Evolutionary conservation across 2,113 vertebrate species (phyloP).

Genomic region (Entomyzon cyanotis): DNA sequence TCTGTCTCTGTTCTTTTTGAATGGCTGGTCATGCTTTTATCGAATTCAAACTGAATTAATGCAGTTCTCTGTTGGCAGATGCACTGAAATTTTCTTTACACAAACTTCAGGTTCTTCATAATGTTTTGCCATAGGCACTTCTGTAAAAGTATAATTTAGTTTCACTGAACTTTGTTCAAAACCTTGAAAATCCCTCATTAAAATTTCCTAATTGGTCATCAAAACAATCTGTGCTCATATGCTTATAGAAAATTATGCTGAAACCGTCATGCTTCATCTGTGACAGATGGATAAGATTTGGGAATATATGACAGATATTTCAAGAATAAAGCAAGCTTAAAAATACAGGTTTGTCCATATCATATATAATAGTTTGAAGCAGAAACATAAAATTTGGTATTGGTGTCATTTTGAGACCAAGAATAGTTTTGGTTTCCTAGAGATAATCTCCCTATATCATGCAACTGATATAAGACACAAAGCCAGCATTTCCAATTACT

Average conservation of each 20-base stretch:
- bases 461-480: neutral
- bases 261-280: neutral
- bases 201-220: neutral
- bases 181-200: neutral
- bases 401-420: neutral
- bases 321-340: neutral
- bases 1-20: neutral
- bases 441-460: neutral
- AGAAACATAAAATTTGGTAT: neutral
- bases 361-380: neutral
- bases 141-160: neutral
- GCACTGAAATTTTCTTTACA: conserved; percentile 26
- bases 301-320: neutral
- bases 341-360: neutral
- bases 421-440: neutral
- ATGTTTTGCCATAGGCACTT: neutral
- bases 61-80: neutral
- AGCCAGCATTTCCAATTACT: neutral
- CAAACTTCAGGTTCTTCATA: neutral
- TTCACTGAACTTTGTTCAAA: neutral
- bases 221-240: neutral
- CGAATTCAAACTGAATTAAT: neutral
- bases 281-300: neutral
- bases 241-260: neutral
- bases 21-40: neutral